These are phyloP conservation scores for Achatina immaculata DNA, from an alignment of 1,140 invertebrate species.

Conservation along the genomic window DNA sequence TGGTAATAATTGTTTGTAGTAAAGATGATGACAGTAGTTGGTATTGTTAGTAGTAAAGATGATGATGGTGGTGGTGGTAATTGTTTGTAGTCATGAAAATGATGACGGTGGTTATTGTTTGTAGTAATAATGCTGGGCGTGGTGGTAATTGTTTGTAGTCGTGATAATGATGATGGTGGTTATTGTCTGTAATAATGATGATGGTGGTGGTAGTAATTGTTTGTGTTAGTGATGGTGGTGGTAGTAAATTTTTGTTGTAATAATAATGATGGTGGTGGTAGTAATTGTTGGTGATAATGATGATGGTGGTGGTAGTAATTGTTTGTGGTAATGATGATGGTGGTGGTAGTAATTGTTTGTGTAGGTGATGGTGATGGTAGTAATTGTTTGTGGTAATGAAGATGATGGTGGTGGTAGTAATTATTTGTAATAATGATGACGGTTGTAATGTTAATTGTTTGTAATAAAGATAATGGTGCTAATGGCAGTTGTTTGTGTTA, in stretches of 20 bases:
- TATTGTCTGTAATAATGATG: neutral
- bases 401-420: too few species aligned
- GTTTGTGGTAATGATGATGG: neutral
- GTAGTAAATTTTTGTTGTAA: neutral
- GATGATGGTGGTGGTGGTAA: neutral
- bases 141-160: too few species aligned
- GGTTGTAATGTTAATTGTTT: neutral
- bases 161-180: slow-evolving; percentile 1
- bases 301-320: neutral
- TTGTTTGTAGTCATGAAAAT: too few species aligned
- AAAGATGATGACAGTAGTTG: neutral
- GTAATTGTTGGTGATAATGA: neutral
- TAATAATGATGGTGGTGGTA: neutral
- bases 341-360: neutral
- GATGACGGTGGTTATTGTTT: neutral
- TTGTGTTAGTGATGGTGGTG: neutral
- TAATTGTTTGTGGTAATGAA: too few species aligned
- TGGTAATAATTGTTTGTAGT: too few species aligned
- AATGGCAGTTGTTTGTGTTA: too few species aligned
- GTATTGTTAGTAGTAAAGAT: neutral
- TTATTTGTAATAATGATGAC: neutral
- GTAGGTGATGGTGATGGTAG: neutral
- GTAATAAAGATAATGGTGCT: neutral
- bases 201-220: neutral
- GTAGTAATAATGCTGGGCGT: too few species aligned